These are phyloP conservation scores for Enteromius mattozi DNA, from an alignment of 2,797 vertebrate genomes.

Conservation along the genomic window DNA sequence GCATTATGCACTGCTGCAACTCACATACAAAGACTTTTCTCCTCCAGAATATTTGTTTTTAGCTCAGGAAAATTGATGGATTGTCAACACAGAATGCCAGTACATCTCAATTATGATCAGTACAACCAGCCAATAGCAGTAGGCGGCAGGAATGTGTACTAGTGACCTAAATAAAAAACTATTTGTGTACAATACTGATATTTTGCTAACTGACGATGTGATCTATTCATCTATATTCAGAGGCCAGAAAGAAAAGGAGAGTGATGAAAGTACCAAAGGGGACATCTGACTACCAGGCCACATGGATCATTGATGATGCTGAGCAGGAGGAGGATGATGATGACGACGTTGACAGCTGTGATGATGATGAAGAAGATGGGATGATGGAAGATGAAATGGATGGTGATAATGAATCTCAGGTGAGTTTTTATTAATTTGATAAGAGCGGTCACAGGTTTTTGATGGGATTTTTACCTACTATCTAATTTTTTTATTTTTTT, in stretches of 20 bases:
- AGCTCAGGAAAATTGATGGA: neutral
- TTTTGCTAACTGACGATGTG: too few species aligned
- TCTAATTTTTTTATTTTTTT: neutral
- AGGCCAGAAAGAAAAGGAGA: slow-evolving; percentile 79
- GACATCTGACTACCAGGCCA: slow-evolving; percentile 94
- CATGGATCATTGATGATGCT: slow-evolving; percentile 87
- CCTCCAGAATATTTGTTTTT: neutral
- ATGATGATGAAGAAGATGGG: slow-evolving; percentile 71
- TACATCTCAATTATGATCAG: neutral
- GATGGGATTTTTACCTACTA: neutral
- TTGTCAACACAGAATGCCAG: neutral
- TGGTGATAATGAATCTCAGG: slow-evolving; percentile 75
- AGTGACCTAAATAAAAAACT: neutral
- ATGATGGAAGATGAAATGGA: slow-evolving; percentile 81
- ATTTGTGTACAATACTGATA: neutral
- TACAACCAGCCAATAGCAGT: neutral
- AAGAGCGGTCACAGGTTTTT: neutral
- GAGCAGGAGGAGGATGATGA: slow-evolving; percentile 64
- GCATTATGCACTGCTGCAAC: neutral
- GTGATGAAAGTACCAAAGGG: slow-evolving; percentile 92
- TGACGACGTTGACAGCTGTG: slow-evolving; percentile 74
- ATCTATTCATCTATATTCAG: slow-evolving; percentile 66
- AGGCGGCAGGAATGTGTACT: neutral
- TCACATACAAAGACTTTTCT: neutral
- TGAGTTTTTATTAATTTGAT: slow-evolving; percentile 43